These are phyloP conservation scores for Carapus acus DNA, from an alignment of 2,797 vertebrate species.

Conservation along the genomic window DNA sequence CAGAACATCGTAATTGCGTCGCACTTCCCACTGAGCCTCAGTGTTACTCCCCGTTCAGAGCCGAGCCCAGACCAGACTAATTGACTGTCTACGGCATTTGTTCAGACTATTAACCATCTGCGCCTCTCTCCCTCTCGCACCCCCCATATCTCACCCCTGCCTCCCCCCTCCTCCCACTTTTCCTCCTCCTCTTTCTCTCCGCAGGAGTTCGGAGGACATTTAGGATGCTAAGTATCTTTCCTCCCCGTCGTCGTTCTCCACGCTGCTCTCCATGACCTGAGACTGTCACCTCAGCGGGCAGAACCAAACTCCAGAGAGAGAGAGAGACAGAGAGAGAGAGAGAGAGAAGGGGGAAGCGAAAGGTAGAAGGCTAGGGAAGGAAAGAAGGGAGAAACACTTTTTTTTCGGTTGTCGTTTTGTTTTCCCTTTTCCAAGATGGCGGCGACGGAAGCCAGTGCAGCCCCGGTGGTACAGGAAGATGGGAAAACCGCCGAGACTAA, in stretches of 20 bases:
- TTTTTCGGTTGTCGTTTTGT: constrained; percentile 41
- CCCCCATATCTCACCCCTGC: background rate
- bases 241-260: constrained; percentile 56
- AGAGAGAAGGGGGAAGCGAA: constrained; percentile 53
- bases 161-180: background rate
- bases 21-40: constrained; percentile 38
- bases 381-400: constrained; percentile 45
- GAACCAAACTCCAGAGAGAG: constrained; percentile 52
- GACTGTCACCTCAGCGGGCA: constrained; percentile 52
- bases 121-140: constrained; percentile 15
- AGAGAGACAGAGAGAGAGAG: constrained; percentile 53
- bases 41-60: constrained; percentile 40
- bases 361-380: constrained; percentile 52
- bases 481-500: constrained; percentile 60
- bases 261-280: constrained; percentile 72
- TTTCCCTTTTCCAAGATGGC: constrained; percentile 65
- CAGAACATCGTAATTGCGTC: constrained; percentile 34
- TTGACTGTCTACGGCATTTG: constrained; percentile 37
- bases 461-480: constrained; percentile 66
- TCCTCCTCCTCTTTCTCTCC: constrained; percentile 19
- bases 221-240: constrained; percentile 71
- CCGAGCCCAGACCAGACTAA: constrained; percentile 47
- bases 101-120: constrained; percentile 59
- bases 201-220: constrained; percentile 60
- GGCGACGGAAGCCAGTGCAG: constrained; percentile 64